Conservation (phyloP, 2,113 vertebrate species). For the Podocnemis expansa region DNA sequence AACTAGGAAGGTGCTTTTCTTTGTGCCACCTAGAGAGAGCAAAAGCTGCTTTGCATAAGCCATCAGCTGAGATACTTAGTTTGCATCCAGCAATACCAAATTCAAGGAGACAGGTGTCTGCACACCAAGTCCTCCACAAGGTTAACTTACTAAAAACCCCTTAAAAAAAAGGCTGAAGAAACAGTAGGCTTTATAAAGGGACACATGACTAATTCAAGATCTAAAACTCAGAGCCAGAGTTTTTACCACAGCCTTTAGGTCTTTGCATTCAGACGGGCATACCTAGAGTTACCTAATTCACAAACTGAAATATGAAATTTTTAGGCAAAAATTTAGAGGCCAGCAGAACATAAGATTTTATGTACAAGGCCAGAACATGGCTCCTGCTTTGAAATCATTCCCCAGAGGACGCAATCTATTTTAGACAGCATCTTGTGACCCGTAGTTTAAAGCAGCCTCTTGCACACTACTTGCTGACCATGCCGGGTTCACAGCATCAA, state of each 20-base stretch:
- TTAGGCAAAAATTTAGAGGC: background rate
- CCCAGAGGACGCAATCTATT: background rate
- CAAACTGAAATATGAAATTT: background rate
- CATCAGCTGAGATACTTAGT: too few species aligned
- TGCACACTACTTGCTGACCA: too few species aligned
- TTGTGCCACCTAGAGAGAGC: too few species aligned
- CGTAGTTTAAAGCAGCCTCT: background rate
- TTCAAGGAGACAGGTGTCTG: too few species aligned
- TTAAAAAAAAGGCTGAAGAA: too few species aligned
- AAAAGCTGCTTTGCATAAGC: too few species aligned
- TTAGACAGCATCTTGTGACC: background rate
- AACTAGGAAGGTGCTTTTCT: background rate
- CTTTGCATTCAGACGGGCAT: background rate
- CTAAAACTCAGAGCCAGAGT: background rate
- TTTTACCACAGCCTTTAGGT: background rate
- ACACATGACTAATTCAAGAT: background rate
- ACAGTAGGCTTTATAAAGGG: too few species aligned
- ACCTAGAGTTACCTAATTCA: background rate
- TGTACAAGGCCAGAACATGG: background rate
- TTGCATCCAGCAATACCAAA: too few species aligned
- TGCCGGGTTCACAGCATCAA: background rate
- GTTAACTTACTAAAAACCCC: background rate
- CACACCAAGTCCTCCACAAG: background rate
- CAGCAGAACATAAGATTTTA: background rate
- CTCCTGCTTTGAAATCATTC: background rate